These are phyloP conservation scores for Psix sp. DNA, from an alignment of 1,140 invertebrate genomes.

Conservation along the genomic window DNA sequence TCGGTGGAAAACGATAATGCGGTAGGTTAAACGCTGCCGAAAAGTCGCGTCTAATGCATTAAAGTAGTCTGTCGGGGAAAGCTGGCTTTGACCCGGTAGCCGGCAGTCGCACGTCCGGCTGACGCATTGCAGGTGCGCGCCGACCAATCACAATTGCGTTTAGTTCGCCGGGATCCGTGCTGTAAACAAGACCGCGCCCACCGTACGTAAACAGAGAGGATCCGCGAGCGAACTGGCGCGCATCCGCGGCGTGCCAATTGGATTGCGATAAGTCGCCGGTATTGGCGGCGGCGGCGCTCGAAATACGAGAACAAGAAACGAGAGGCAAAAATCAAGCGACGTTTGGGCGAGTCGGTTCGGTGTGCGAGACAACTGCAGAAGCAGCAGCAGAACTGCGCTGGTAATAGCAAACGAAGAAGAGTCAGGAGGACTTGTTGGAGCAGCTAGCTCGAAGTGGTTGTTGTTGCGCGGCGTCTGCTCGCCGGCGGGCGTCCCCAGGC, in stretches of 20 bases:
- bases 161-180: slow-evolving; percentile 77
- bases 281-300: too few relatives aligned
- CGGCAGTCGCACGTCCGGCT: slow-evolving; percentile 76
- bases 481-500: slow-evolving; percentile 22
- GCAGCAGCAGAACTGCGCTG: too few relatives aligned
- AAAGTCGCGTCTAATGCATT: slow-evolving; percentile 60
- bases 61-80: slow-evolving; percentile 54
- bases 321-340: too few relatives aligned
- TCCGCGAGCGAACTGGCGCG: too few relatives aligned
- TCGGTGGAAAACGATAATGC: too few relatives aligned
- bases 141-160: slow-evolving; percentile 81
- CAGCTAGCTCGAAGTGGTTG: neutral
- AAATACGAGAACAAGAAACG: too few relatives aligned
- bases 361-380: too few relatives aligned
- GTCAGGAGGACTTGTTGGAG: neutral
- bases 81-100: slow-evolving; percentile 61
- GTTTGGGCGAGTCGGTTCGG: too few relatives aligned
- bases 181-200: slow-evolving; percentile 82
- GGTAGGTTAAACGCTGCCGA: slow-evolving; percentile 53
- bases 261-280: too few relatives aligned
- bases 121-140: slow-evolving; percentile 90
- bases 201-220: slow-evolving; percentile 75
- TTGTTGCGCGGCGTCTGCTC: neutral
- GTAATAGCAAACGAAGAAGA: too few relatives aligned
- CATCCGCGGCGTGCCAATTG: too few relatives aligned